A percentile compares a stretch with the other conserved stretches of the same genome.
Conservation (phyloP, 2,113 vertebrate genomes). For the Alexandromys fortis region DNA sequence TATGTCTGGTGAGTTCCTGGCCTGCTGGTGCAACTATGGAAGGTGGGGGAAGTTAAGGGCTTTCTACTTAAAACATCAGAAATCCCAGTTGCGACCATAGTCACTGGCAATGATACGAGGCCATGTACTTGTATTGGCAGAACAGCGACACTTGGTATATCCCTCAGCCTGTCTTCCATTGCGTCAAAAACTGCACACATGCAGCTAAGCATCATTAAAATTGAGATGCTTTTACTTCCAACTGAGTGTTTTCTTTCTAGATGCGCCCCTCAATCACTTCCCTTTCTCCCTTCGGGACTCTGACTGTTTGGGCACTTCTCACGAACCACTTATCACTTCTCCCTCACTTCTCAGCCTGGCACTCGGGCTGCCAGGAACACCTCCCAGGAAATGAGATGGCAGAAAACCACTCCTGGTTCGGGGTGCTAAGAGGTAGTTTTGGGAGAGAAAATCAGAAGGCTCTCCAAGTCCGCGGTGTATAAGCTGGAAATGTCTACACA, state of each 20-base stretch:
- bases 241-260: not conserved
- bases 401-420: not conserved
- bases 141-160: not conserved
- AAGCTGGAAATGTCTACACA: not conserved
- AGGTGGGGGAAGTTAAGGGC: not conserved
- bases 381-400: not conserved
- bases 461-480: fast-evolving
- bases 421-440: not conserved
- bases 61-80: not conserved
- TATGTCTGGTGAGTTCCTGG: not conserved
- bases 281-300: not conserved
- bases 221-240: not conserved
- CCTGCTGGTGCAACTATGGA: not conserved
- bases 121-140: too few relatives aligned
- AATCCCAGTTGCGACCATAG: not conserved
- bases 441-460: not conserved
- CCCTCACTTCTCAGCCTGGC: not conserved
- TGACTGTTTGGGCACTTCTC: not conserved
- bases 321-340: not conserved
- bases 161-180: not conserved
- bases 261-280: not conserved
- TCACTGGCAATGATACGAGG: not conserved
- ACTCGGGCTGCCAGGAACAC: not conserved
- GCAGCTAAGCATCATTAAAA: not conserved
- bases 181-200: not conserved